Conservation (phyloP, 1,140 invertebrate genomes). For the Drosophila murphyi region DNA sequence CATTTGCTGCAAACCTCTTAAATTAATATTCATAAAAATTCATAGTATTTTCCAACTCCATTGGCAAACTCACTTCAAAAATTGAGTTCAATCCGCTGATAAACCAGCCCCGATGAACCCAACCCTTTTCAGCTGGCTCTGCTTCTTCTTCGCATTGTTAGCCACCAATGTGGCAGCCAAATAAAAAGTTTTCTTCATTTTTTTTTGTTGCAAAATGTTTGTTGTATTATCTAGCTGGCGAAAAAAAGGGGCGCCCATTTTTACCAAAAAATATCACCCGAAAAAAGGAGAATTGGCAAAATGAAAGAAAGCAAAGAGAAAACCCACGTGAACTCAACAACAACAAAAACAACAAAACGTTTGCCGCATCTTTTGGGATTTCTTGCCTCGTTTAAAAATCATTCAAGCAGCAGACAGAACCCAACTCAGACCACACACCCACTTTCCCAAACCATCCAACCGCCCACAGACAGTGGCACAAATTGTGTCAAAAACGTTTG, state of each 20-base stretch:
- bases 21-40: conserved; percentile 28
- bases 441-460: conserved; percentile 6
- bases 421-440: conserved; percentile 49
- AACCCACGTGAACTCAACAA: conserved; percentile 64
- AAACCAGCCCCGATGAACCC: conserved; percentile 11
- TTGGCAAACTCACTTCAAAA: conserved; percentile 11
- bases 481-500: conserved; percentile 80
- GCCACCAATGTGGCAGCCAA: conserved; percentile 38
- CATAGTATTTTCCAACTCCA: conserved; percentile 9
- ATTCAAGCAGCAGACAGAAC: conserved; percentile 81
- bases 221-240: conserved; percentile 64
- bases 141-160: conserved; percentile 17
- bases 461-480: conserved; percentile 70
- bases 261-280: conserved; percentile 57
- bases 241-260: conserved; percentile 43
- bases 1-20: not conserved
- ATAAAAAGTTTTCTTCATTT: conserved; percentile 51
- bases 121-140: conserved; percentile 18
- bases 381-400: conserved; percentile 83
- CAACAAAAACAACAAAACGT: conserved; percentile 69
- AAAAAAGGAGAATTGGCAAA: conserved; percentile 18
- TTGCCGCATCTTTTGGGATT: conserved; percentile 81
- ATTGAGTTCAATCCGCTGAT: conserved; percentile 36
- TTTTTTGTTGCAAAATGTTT: conserved; percentile 51
- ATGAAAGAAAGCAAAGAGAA: conserved; percentile 39